Evolutionary conservation across 1,140 invertebrate species (phyloP).

Genomic region (Lutraria rhynchaena): DNA sequence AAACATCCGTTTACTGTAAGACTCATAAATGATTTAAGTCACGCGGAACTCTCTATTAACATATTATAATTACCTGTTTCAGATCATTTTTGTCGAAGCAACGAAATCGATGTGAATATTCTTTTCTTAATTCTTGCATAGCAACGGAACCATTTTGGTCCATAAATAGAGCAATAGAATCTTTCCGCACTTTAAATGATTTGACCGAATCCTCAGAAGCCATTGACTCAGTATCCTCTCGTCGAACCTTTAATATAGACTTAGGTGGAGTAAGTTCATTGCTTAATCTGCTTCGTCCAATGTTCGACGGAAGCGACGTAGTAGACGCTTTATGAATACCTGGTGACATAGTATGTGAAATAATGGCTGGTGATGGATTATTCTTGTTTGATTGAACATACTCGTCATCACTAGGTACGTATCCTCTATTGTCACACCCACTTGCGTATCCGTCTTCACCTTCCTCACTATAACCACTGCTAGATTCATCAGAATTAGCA

Average conservation of each 20-base stretch:
- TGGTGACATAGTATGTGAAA: constrained; percentile 1
- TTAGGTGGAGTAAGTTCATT: constrained; percentile 15
- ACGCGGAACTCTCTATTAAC: no score
- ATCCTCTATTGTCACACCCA: constrained; percentile 26
- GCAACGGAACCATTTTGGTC: constrained; percentile 24
- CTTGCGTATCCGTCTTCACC: constrained; percentile 20
- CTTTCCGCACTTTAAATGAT: constrained; percentile 41
- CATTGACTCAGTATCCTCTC: constrained; percentile 37
- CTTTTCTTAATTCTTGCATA: constrained; percentile 6
- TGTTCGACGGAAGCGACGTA: not conserved
- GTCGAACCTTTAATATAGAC: constrained; percentile 49
- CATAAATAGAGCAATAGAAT: constrained; percentile 50
- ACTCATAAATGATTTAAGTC: no score
- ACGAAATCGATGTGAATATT: not conserved
- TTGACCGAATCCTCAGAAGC: constrained; percentile 41
- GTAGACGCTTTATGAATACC: constrained; percentile 4
- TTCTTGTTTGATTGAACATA: not conserved
- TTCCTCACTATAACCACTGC: constrained; percentile 20
- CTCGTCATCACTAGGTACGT: constrained; percentile 23
- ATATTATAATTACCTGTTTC: constrained; percentile 47
- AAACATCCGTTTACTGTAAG: no score
- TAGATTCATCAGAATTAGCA: not conserved
- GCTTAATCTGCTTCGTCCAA: not conserved
- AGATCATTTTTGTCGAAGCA: constrained; percentile 27
- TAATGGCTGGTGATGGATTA: not conserved